phyloP scores from a whole-genome alignment of 2,797 vertebrate genomes.

The Emys orbicularis region DNA sequence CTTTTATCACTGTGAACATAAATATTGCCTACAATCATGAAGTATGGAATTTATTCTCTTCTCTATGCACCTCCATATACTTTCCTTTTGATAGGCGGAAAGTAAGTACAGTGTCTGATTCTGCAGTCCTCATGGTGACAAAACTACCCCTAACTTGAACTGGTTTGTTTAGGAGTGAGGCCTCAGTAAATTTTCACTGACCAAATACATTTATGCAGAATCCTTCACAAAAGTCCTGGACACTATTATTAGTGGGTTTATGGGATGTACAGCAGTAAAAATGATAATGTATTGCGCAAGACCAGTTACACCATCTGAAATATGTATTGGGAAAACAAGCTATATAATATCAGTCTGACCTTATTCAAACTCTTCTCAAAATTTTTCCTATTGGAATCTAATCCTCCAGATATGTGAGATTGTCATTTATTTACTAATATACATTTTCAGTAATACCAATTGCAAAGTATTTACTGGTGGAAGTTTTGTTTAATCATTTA shows the following conservation, averaged over 20 bases:
- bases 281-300: background rate
- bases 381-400: background rate
- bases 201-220: background rate
- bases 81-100: no score
- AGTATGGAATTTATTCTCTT: background rate
- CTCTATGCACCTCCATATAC: background rate
- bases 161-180: background rate
- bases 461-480: background rate
- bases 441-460: background rate
- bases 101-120: background rate
- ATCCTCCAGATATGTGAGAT: background rate
- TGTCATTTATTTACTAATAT: slow-evolving; percentile 18
- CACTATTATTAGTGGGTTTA: background rate
- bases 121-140: background rate
- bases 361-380: background rate
- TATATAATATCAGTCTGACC: background rate
- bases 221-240: background rate
- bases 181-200: no score
- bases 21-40: background rate
- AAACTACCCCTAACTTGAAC: background rate
- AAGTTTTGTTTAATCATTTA: background rate
- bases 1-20: background rate
- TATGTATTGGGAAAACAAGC: background rate
- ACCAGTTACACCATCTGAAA: background rate
- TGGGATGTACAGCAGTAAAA: background rate